These are phyloP conservation scores for Dissostichus mawsoni DNA, from an alignment of 2,113 vertebrate genomes.

Conservation along the genomic window DNA sequence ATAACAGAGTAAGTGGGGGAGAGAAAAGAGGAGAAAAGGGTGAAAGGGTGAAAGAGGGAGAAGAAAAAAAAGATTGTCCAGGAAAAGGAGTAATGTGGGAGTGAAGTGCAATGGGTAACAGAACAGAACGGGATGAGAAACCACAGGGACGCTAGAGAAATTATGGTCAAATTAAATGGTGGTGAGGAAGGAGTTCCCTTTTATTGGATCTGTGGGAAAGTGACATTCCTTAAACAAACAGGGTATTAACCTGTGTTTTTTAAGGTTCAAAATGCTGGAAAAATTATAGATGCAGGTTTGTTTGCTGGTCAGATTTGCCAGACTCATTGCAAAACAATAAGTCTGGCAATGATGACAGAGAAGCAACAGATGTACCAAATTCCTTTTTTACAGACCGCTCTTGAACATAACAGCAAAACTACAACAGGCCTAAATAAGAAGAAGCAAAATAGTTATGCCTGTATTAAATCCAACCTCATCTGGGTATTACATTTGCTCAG, in stretches of 20 bases:
- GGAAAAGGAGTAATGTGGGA: slow-evolving; percentile 34
- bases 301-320: neutral
- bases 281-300: neutral
- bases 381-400: neutral
- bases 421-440: neutral
- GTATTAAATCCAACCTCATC: neutral
- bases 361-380: neutral
- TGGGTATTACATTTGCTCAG: slow-evolving; percentile 9
- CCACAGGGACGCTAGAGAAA: neutral
- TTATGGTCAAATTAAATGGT: slow-evolving; percentile 1
- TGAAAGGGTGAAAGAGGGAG: slow-evolving; percentile 1
- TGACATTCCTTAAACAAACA: neutral
- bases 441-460: neutral
- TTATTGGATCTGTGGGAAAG: neutral
- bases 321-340: neutral
- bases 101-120: slow-evolving; percentile 35
- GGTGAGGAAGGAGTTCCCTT: neutral
- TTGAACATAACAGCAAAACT: neutral
- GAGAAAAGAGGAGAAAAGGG: slow-evolving; percentile 2
- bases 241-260: neutral
- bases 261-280: neutral
- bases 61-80: slow-evolving; percentile 28
- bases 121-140: slow-evolving; percentile 25
- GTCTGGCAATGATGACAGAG: no score
- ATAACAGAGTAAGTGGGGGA: slow-evolving; percentile 27